A percentile compares a stretch with the other conserved stretches of the same genome.
Conservation (phyloP, 2,888 invertebrate species). For the Beris morrisii region DNA sequence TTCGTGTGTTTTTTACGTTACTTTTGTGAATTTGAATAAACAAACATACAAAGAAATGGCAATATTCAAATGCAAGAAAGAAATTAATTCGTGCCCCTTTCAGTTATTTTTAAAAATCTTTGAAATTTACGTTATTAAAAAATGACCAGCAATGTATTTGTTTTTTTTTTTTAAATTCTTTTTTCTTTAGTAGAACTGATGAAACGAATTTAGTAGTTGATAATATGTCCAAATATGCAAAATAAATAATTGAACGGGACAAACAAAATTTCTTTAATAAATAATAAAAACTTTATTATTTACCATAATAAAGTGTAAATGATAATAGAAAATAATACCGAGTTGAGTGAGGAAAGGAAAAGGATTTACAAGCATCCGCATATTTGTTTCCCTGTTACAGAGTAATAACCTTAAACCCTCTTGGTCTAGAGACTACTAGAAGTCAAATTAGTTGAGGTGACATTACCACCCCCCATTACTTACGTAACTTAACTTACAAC, state of each 20-base stretch:
- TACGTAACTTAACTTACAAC: no score
- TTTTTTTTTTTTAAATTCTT: slow-evolving; percentile 27
- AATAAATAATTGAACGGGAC: slow-evolving; percentile 39
- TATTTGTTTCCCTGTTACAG: background rate
- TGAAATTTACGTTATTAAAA: slow-evolving; percentile 17
- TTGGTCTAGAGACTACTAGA: no score
- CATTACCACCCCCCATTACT: no score
- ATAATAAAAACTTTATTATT: slow-evolving; percentile 18
- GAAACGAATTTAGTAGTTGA: slow-evolving; percentile 30
- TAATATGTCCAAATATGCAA: slow-evolving; percentile 17
- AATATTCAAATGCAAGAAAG: background rate
- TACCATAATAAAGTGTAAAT: background rate
- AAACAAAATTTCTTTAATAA: slow-evolving; percentile 26
- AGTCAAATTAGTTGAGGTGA: no score
- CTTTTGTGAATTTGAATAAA: slow-evolving; percentile 30
- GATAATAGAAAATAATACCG: background rate
- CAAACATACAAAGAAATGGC: slow-evolving; percentile 25
- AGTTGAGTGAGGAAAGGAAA: background rate
- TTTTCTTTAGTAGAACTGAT: background rate
- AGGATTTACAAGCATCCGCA: background rate
- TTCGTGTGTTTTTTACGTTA: background rate
- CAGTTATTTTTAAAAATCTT: slow-evolving; percentile 36
- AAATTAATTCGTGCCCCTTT: slow-evolving; percentile 28
- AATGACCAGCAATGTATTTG: slow-evolving; percentile 38
- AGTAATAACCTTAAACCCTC: no score